Evolutionary conservation across 1,140 invertebrate genomes (phyloP), one percentile per base, ranked within the genome.

Genomic region (Drosophila persimilis): DNA sequence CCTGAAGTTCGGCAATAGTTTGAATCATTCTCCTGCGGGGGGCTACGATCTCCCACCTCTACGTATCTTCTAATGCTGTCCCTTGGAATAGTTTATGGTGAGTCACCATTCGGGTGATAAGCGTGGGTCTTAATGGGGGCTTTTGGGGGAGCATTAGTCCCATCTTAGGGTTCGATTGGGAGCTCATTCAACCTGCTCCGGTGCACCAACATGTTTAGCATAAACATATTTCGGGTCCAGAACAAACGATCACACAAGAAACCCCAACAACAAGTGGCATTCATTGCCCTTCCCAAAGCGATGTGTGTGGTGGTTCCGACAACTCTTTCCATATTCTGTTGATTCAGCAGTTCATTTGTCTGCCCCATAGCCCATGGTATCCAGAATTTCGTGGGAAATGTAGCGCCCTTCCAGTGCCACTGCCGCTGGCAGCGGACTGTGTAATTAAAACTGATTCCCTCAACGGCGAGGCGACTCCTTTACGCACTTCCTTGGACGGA

Each of bases 401-500:
- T 50, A 26, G 15, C 22, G 35, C 35, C 35, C 35, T 64, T 15
- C 0, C 20, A 58, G 9, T 11, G 26, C 9, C 39, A 44, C 45
- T 41, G 35, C 39, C 17, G 39, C 31, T 29, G 47, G 13, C 70
- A 61, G 47, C 51, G 74, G 56, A 47, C 44, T 57, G 57, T 73
- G 66, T 81, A 83, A 81, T 81, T 81, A 83, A 81, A 81, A 73
- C 57, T 64, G 50, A 62, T 57, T 59, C 43, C 48, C 31, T 4
- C 41, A 11, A 9, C n/a, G 35, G 57, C 39, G 58, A 39, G 48
- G 58, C 47, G 67, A 67, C 80, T 83, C 63, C 66, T 77, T 39
- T 70, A 77, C 81, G 80, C 81, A 88, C 73, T 86, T 86, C 81
- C 81, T 86, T 72, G 39, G 43, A 48, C 80, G 80, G 80, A 84